Percentiles rank a stretch among this genome's conserved stretches.
phyloP scores from a whole-genome alignment of 1,140 invertebrate genomes.

The Panagrolaimus sp. region DNA sequence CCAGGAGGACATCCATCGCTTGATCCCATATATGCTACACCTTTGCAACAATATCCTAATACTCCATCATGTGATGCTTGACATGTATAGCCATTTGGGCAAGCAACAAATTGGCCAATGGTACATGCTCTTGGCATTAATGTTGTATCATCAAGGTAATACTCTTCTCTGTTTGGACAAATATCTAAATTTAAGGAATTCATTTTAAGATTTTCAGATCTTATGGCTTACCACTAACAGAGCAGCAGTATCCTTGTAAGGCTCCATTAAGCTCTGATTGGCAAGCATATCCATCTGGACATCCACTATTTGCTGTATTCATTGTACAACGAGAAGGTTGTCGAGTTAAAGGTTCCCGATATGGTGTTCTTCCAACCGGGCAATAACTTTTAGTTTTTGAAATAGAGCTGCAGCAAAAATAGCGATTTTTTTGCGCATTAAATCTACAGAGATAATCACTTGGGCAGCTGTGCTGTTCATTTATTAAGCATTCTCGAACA shows the following conservation, averaged over 20 bases:
- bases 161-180: constrained; percentile 56
- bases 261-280: constrained; percentile 44
- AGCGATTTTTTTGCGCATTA: constrained; percentile 51
- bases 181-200: constrained; percentile 17
- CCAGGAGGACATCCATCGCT: constrained; percentile 53
- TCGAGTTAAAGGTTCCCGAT: constrained; percentile 54
- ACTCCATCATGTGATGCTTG: constrained; percentile 54
- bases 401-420: constrained; percentile 56
- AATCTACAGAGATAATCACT: constrained; percentile 53
- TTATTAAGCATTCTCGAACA: constrained; percentile 51
- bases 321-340: constrained; percentile 52
- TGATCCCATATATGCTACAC: constrained; percentile 45
- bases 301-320: constrained; percentile 47
- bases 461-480: constrained; percentile 54
- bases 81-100: constrained; percentile 53
- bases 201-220: not conserved
- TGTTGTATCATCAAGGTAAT: constrained; percentile 51
- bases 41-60: constrained; percentile 54
- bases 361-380: constrained; percentile 52
- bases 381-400: constrained; percentile 44
- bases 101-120: constrained; percentile 56
- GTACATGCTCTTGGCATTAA: constrained; percentile 55
- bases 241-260: constrained; percentile 57
- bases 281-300: constrained; percentile 46
- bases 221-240: constrained; percentile 19